Conservation (phyloP, 1,140 invertebrate genomes). For the Listronotus oregonensis region DNA sequence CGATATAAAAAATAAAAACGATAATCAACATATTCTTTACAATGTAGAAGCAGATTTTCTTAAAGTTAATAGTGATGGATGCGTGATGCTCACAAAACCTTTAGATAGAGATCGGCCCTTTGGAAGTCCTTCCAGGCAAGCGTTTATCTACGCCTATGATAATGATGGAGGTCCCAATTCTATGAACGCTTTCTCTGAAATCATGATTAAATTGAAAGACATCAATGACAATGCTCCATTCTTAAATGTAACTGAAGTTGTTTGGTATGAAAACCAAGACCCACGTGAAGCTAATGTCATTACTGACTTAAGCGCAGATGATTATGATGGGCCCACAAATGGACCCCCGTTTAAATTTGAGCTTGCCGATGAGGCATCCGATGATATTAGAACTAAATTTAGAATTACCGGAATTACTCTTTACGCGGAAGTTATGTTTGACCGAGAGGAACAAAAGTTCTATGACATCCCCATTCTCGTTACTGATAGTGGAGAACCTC, state of each 20-base stretch:
- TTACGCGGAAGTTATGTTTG: constrained; percentile 73
- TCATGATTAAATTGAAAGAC: constrained; percentile 77
- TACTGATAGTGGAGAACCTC: constrained; percentile 76
- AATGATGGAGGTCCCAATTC: constrained; percentile 70
- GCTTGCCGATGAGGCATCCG: constrained; percentile 69
- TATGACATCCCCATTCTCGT: constrained; percentile 88
- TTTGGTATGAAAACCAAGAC: constrained; percentile 80
- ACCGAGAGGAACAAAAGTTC: constrained; percentile 86
- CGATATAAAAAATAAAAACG: constrained; percentile 75
- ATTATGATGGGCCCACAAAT: constrained; percentile 77
- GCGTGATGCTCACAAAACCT: constrained; percentile 73
- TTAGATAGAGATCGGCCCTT: constrained; percentile 86
- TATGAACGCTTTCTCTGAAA: constrained; percentile 66
- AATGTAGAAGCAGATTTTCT: constrained; percentile 71
- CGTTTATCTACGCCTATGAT: constrained; percentile 82
- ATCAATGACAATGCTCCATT: constrained; percentile 91
- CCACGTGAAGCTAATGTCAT: constrained; percentile 65
- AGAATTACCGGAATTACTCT: constrained; percentile 54
- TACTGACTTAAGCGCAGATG: constrained; percentile 73
- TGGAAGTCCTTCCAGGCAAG: constrained; percentile 82
- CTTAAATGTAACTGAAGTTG: constrained; percentile 76
- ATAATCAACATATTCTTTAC: constrained; percentile 78
- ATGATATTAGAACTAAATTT: constrained; percentile 75
- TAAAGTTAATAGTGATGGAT: constrained; percentile 71
- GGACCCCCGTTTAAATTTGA: constrained; percentile 79